phyloP scores from a whole-genome alignment of 2,888 invertebrate genomes.

The Dryomyza anilis region DNA sequence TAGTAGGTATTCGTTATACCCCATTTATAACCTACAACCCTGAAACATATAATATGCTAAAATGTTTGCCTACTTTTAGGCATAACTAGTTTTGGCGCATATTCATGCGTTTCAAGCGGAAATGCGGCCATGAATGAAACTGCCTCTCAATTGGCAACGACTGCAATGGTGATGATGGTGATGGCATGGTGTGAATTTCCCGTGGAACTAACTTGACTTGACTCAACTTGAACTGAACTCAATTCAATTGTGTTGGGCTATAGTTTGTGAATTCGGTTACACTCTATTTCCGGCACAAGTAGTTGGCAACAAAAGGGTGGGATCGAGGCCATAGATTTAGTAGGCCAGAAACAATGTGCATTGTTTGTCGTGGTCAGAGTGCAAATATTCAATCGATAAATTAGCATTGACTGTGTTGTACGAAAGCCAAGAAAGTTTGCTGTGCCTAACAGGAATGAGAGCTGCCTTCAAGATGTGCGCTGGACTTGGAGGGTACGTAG shows the following conservation, averaged over 20 bases:
- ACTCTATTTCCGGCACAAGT: too few relatives aligned
- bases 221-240: slow-evolving; percentile 13
- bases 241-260: slow-evolving; percentile 4
- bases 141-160: neutral
- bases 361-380: slow-evolving; percentile 14
- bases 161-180: too few relatives aligned
- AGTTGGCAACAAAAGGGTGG: too few relatives aligned
- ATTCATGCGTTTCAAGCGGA: neutral
- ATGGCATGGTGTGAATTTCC: too few relatives aligned
- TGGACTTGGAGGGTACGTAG: too few relatives aligned
- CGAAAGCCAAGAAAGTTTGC: slow-evolving; percentile 1
- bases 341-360: slow-evolving; percentile 18
- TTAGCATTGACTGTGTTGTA: too few relatives aligned
- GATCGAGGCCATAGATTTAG: neutral
- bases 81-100: neutral
- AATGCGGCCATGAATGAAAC: neutral
- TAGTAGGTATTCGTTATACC: too few relatives aligned
- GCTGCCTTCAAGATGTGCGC: too few relatives aligned
- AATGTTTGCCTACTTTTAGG: slow-evolving; percentile 4
- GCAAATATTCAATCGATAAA: slow-evolving; percentile 24
- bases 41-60: neutral
- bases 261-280: neutral
- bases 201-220: neutral
- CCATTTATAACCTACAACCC: too few relatives aligned
- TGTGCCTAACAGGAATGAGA: too few relatives aligned